phyloP scores from a whole-genome alignment of 2,113 vertebrate genomes.

The Meriones unguiculatus region DNA sequence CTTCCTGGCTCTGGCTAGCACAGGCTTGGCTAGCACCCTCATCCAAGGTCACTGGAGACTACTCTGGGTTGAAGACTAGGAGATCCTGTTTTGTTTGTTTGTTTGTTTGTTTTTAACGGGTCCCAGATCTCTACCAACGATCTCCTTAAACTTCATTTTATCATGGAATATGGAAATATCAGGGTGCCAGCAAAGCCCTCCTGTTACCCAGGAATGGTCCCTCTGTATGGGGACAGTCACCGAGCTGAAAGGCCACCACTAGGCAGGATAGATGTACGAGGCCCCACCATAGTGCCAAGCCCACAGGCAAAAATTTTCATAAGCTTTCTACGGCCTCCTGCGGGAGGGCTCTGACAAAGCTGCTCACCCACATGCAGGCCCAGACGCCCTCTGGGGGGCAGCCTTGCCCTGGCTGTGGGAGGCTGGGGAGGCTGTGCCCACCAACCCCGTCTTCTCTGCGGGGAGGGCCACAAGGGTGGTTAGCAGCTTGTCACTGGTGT shows the following conservation, averaged over 20 bases:
- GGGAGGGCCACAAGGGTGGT: neutral
- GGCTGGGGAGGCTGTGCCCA: neutral
- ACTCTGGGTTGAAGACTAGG: neutral
- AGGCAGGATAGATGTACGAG: neutral
- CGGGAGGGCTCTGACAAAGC: neutral
- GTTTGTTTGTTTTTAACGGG: neutral
- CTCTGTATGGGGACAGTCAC: neutral
- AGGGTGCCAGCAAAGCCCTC: neutral
- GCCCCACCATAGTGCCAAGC: neutral
- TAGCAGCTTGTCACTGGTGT: constrained; percentile 45
- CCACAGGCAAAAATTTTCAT: neutral
- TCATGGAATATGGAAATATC: neutral
- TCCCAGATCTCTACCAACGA: neutral
- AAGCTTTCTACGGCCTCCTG: neutral
- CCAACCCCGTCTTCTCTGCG: neutral
- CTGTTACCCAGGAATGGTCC: neutral
- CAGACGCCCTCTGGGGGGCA: constrained; percentile 47
- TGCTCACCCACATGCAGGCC: neutral
- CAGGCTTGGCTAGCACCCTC: neutral
- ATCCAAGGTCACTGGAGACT: neutral
- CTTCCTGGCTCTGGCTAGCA: neutral
- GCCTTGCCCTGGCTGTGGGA: neutral
- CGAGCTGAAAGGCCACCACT: neutral
- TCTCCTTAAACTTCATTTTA: neutral
- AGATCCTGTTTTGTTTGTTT: neutral